These are phyloP conservation scores for Phrynocephalus vlangalii DNA, from an alignment of 2,797 vertebrate genomes.

Conservation along the genomic window DNA sequence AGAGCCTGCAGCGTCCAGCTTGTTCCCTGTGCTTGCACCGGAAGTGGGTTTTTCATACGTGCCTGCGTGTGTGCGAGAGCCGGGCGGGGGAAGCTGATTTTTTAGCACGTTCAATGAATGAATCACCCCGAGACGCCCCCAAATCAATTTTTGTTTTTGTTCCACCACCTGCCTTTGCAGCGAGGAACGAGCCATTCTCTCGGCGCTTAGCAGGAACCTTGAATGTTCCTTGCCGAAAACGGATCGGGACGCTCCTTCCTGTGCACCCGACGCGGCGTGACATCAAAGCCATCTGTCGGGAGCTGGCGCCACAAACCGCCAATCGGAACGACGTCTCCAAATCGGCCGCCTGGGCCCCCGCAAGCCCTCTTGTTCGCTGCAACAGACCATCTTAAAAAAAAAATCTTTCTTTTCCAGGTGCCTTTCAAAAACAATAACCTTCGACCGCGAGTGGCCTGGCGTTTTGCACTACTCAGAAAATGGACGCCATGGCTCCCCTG, in stretches of 20 bases:
- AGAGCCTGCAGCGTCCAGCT: too few relatives aligned
- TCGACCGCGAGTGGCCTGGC: rapidly evolving
- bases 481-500: rapidly evolving
- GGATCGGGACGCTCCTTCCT: not conserved
- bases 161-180: conserved; percentile 28
- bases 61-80: not conserved
- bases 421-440: not conserved
- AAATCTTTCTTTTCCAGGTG: too few relatives aligned
- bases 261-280: not conserved
- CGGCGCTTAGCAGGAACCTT: conserved; percentile 31
- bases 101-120: not conserved
- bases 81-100: not conserved
- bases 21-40: too few relatives aligned
- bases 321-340: too few relatives aligned
- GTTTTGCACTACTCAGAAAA: not conserved
- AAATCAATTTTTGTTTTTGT: conserved; percentile 3
- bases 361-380: not conserved
- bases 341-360: not conserved
- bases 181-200: not conserved
- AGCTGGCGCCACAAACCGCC: too few relatives aligned
- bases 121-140: too few relatives aligned
- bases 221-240: conserved; percentile 15
- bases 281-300: conserved; percentile 24
- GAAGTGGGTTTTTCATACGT: not conserved
- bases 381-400: not conserved